Conservation (phyloP, 2,113 vertebrate species). For the Acanthochromis polyacanthus region DNA sequence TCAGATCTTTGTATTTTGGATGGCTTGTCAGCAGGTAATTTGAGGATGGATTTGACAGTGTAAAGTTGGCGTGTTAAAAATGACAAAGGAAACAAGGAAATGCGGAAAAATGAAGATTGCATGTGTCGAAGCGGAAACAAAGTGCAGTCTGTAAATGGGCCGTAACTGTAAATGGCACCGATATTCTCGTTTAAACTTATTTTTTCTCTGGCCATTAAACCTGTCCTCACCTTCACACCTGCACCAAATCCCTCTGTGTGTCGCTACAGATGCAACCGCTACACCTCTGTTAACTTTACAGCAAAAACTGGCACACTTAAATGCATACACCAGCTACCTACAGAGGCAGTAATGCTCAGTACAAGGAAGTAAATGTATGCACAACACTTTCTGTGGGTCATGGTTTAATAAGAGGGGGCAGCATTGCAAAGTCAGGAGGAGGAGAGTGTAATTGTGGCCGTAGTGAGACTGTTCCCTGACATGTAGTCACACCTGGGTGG, state of each 20-base stretch:
- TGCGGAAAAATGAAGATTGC: background rate
- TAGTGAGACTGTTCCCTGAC: conserved; percentile 76
- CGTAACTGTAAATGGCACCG: conserved; percentile 14
- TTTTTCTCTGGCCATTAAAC: conserved; percentile 33
- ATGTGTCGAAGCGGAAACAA: background rate
- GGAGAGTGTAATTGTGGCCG: conserved; percentile 73
- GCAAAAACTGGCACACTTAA: background rate
- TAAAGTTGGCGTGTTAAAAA: background rate
- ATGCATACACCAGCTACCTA: background rate
- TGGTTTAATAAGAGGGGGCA: conserved; percentile 42
- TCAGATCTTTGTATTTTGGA: conserved; percentile 1
- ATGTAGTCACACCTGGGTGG: conserved; percentile 82
- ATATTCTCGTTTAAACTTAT: conserved; percentile 18
- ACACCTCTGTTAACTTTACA: background rate
- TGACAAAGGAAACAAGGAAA: background rate
- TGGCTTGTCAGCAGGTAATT: conserved; percentile 11
- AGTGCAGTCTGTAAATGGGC: conserved; percentile 1
- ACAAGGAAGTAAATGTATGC: conserved; percentile 14
- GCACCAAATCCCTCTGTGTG: conserved; percentile 5
- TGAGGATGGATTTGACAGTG: background rate
- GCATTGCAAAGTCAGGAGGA: conserved; percentile 38
- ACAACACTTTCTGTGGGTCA: conserved; percentile 21
- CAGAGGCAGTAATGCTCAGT: background rate
- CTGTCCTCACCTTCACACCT: conserved; percentile 16
- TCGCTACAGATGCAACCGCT: conserved; percentile 19